Conservation (phyloP, 1,140 invertebrate genomes). For the Schlechtendalia chinensis region DNA sequence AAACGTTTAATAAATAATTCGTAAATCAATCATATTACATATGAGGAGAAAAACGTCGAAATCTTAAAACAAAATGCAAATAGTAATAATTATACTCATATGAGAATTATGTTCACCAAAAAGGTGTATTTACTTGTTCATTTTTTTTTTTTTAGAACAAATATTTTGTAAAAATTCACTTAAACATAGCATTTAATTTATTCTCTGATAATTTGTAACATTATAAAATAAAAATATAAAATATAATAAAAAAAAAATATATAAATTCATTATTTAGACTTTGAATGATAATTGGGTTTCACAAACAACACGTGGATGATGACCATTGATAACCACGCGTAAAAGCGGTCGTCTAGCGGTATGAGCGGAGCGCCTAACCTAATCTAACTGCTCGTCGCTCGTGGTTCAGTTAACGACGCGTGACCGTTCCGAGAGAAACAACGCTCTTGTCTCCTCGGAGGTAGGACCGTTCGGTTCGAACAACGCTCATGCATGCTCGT, state of each 20-base stretch:
- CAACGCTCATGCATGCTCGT: no score
- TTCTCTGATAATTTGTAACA: no score
- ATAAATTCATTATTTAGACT: conserved; percentile 38
- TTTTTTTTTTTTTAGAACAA: not conserved
- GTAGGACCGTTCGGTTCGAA: no score
- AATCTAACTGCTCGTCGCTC: no score
- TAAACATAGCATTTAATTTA: not conserved
- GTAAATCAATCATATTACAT: not conserved
- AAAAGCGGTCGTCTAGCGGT: no score
- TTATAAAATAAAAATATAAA: no score
- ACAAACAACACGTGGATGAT: conserved; percentile 94
- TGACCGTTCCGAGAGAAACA: no score
- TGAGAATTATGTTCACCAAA: not conserved
- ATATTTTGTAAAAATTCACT: not conserved
- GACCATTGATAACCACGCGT: conserved; percentile 67
- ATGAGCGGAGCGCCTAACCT: no score
- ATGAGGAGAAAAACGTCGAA: not conserved
- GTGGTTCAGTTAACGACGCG: no score
- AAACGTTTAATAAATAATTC: not conserved
- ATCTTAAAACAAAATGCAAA: not conserved
- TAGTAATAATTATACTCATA: not conserved
- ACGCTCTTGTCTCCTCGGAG: no score
- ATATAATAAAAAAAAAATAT: no score
- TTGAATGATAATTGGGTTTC: conserved; percentile 71
- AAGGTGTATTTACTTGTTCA: not conserved